Conservation (phyloP, 2,113 vertebrate genomes). For the Puffinus mauretanicus region DNA sequence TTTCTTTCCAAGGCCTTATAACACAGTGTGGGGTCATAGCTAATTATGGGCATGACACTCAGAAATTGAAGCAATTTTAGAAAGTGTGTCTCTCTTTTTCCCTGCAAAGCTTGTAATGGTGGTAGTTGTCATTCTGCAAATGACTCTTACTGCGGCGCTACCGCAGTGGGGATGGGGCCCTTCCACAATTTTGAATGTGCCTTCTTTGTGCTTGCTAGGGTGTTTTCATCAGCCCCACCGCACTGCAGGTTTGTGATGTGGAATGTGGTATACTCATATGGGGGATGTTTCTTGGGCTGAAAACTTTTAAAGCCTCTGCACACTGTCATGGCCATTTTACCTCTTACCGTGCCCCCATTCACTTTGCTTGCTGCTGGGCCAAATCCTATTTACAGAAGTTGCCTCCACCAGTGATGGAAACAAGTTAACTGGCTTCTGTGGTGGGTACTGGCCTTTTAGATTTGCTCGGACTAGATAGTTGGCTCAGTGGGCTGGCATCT, state of each 20-base stretch:
- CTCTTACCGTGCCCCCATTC: fast-evolving
- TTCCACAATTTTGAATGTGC: not conserved
- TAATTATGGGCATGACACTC: not conserved
- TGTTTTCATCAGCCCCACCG: not conserved
- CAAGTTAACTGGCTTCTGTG: not conserved
- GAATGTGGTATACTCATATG: fast-evolving
- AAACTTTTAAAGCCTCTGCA: not conserved
- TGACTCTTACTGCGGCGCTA: fast-evolving
- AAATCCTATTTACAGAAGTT: not conserved
- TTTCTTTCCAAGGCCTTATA: not conserved
- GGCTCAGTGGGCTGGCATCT: not conserved
- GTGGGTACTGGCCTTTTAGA: not conserved
- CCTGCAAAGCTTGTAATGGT: not conserved
- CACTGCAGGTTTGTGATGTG: not conserved
- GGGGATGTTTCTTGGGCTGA: not conserved
- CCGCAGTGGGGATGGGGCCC: not conserved
- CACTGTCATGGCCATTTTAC: fast-evolving
- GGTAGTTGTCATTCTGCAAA: not conserved
- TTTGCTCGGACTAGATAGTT: not conserved
- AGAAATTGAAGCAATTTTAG: not conserved
- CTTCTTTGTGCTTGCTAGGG: not conserved
- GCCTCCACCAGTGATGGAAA: not conserved
- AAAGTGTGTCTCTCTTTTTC: not conserved
- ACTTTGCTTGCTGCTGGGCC: not conserved
- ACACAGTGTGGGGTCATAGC: not conserved